Evolutionary conservation across 2,888 invertebrate species (phyloP), one percentile per base, ranked within the genome.

Genomic region (Caenorhabditis zanzibari): DNA sequence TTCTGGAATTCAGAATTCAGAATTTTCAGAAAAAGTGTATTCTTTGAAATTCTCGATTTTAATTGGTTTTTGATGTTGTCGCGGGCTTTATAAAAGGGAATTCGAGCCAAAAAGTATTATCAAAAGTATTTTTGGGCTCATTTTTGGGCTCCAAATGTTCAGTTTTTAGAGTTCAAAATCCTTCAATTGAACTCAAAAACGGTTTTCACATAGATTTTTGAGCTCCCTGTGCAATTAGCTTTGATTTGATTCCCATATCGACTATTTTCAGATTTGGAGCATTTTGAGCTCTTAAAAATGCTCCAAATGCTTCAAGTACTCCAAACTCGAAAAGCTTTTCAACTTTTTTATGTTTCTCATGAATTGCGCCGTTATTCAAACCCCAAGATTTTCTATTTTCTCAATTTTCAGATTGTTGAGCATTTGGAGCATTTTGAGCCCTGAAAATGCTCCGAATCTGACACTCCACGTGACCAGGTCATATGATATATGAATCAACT

Each of bases 51-150:
- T 47, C 19, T n/a, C 19, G 19, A 2, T 44, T 44, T n/a, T 19
- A 47, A 35, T 24, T 47, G 61, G 38, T 61, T 61, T 41, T 41
- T 41, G 61, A 41, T 61, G 61, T 41, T 38, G n/a, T 61, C 41
- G 32, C 14, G 38, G 38, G 38, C 2, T 59, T 9, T 61, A 61
- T 61, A 61, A 22, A 61, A 61, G 4, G 35, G 19, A 19, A 19
- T 44, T 14, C 14, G 44, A 44, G 16, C n/a, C n/a, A 44, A 44
- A 14, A 19, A 47, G 19, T 44, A 16, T 44, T 44, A 1, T 19
- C 14, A 10, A 44, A 44, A 44, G 1, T 9, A 44, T 14, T 44
- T 44, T 44, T 44, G n/a, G n/a, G n/a, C n/a, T n/a, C n/a, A n/a
- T n/a, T n/a, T n/a, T n/a, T n/a, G n/a, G n/a, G n/a, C n/a, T n/a